Base-by-base conservation (phyloP, 2,888 invertebrate genomes). In the Diaperis boleti region DNA sequence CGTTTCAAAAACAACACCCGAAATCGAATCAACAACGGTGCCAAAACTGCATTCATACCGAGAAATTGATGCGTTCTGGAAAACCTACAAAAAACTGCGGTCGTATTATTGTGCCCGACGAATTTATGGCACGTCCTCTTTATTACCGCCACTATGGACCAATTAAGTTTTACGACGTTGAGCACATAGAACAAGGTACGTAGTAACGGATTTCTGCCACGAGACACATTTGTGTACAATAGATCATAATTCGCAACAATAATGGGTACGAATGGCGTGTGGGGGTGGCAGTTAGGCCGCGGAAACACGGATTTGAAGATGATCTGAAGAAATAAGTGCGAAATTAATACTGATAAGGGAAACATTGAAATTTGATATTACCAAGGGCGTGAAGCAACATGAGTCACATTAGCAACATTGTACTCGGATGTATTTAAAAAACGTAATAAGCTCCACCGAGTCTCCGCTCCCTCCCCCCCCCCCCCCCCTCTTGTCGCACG, bases 161-260 rank as follows among this genome's bases (percentile, higher is more conserved):
- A 26, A 26, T 26, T 26, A 26, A 26, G n/a, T 26, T 26, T 26
- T 26, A 26, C 6, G n/a, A 26, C 26, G n/a, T 26, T 26, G 26
- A n/a, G 26, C 26, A 26, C n/a, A 26, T 26, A 26, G 26, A 26
- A n/a, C 8, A 6, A 26, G 26, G 26, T 26, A 26, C n/a, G 26
- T 26, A 26, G 37, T 52, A 39, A 52, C 15, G 22, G 39, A 52
- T 52, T 52, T 35, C 11, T 52, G 35, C 39, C 52, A 14, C 52
- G 39, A 37, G 52, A 39, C 52, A 35, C 52, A 35, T 52, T 39
- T 33, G 52, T 39, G 37, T n/a, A 15, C 13, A 52, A 52, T 52
- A 39, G 39, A 18, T 50, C 50, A 50, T 35, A 11, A 50, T 50
- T 15, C 6, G 18, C 15, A 39, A 26, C 33, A 39, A 39, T 52